phyloP scores from a whole-genome alignment of 2,113 vertebrate species.

The Phyllostomus discolor region DNA sequence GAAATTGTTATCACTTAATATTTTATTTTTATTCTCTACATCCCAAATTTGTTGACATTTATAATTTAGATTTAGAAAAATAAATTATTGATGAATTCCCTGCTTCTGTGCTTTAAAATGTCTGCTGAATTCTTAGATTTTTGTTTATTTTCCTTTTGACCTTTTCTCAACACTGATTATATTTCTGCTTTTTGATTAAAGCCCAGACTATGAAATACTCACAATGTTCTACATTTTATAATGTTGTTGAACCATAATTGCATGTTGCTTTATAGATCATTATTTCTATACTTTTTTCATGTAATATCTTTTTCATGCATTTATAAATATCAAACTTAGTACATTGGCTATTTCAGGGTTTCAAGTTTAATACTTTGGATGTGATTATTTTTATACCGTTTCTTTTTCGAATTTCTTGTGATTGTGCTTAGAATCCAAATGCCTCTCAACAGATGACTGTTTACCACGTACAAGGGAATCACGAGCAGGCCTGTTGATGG shows the following conservation, averaged over 20 bases:
- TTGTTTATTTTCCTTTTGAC: background rate
- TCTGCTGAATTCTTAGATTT: background rate
- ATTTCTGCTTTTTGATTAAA: slow-evolving; percentile 1
- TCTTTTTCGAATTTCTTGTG: background rate
- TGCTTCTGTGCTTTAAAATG: background rate
- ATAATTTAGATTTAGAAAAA: background rate
- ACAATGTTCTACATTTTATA: background rate
- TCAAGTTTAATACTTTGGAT: background rate
- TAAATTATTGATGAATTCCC: background rate
- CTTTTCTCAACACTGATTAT: background rate
- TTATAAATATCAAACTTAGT: background rate
- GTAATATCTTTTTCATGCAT: background rate
- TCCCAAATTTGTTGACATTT: background rate
- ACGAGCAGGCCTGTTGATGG: background rate
- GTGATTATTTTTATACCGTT: background rate
- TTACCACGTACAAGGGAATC: slow-evolving; percentile 8
- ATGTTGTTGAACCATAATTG: background rate
- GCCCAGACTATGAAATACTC: background rate
- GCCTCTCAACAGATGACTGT: background rate
- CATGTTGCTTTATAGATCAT: background rate
- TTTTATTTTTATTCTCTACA: background rate
- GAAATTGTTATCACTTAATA: background rate
- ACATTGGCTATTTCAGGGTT: background rate
- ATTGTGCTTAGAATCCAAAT: background rate
- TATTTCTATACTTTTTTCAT: background rate